phyloP scores from a whole-genome alignment of 2,797 vertebrate genomes.

The Pelobates cultripes region DNA sequence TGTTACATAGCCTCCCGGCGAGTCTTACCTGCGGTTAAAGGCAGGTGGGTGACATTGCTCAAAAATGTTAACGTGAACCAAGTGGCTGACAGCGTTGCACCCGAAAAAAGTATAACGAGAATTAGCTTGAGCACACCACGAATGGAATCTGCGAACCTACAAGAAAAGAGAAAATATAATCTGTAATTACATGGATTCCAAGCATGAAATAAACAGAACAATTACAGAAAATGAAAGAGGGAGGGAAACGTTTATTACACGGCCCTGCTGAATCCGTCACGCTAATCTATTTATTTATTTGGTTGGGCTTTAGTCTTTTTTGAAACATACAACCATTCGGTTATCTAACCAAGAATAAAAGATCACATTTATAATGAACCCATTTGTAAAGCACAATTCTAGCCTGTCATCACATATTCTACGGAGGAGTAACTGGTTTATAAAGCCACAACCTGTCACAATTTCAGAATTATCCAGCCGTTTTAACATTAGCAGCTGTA shows the following conservation, averaged over 20 bases:
- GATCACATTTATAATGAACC: slow-evolving; percentile 35
- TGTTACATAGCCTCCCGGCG: background rate
- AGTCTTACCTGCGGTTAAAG: slow-evolving; percentile 87
- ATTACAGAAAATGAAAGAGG: background rate
- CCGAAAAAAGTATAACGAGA: slow-evolving; percentile 92
- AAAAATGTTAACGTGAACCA: slow-evolving; percentile 97
- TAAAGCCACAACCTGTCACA: slow-evolving; percentile 15
- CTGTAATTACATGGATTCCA: background rate
- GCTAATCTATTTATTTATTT: background rate
- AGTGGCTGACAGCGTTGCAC: slow-evolving; percentile 89
- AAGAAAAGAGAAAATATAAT: slow-evolving; percentile 45
- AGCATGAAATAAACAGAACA: slow-evolving; percentile 9
- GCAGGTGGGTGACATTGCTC: slow-evolving; percentile 89
- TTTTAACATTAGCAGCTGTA: slow-evolving; percentile 54
- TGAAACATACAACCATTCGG: no score
- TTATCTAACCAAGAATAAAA: slow-evolving; percentile 6
- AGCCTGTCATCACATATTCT: slow-evolving; percentile 14
- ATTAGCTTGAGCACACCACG: slow-evolving; percentile 96
- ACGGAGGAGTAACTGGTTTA: slow-evolving; percentile 16
- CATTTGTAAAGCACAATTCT: slow-evolving; percentile 34
- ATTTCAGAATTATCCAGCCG: slow-evolving; percentile 4
- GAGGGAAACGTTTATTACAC: background rate
- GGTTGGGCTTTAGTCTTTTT: background rate
- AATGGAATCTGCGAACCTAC: slow-evolving; percentile 96
- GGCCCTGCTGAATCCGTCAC: background rate